Evolutionary conservation across 2,888 invertebrate species (phyloP), one percentile per base, ranked within the genome.

Genomic region (Kryphioiulus occultus): DNA sequence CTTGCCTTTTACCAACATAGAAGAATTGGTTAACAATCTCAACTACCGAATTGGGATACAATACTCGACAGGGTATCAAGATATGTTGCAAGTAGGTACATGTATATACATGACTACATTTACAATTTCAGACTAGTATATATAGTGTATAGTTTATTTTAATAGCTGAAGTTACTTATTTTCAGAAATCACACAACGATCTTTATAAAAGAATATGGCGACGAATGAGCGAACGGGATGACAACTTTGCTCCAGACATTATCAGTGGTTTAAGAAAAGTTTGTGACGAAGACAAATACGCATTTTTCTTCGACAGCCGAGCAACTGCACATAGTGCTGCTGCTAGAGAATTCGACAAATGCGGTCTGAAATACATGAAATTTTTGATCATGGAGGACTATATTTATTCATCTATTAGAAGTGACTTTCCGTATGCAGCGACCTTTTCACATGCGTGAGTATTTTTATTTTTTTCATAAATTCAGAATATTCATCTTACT

Each of bases 171-270:
- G 15, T 22, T 84, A 35, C 17, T 84, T 84, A 12, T 9, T 35
- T 84, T 84, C 19, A 84, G 84, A 84, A 22, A 15, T 19, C 84
- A 35, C n/a, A 84, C 0, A 9, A 35, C 35, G 19, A 42, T 0
- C 84, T 84, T 84, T 42, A 10, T 84, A 84, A 84, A 84, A 42
- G 84, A n/a, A 35, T 84, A 35, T 84, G 15, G 9, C 84, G 35
- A 17, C 84, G 42, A 84, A 84, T 68, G 26, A 84, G 10, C 35
- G 84, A 84, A 42, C 7, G 4, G 0, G 39, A 35, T 5, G 84
- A 84, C 22, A 42, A 42, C 35, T 22, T 84, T 35, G 42, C 35
- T 10, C 0, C 35, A n/a, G 42, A 84, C 30, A 30, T 42, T 5
- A 12, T n/a, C 22, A 42, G 5, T n/a, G 84, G 39, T n/a, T 42